Evolutionary conservation across 1,140 invertebrate genomes (phyloP).

Genomic region (Eumaeus atala): DNA sequence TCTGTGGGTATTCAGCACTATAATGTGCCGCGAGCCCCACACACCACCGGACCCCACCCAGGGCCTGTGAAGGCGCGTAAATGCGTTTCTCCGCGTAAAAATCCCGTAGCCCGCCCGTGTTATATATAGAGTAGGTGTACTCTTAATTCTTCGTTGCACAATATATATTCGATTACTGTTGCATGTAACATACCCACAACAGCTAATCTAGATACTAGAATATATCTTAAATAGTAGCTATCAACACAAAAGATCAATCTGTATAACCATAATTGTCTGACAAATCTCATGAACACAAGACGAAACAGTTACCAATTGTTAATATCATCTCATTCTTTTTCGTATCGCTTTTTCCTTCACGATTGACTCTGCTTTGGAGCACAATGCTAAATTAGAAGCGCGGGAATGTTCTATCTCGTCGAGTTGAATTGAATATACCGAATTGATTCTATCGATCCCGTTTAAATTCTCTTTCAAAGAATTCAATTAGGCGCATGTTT

Average conservation of each 20-base stretch:
- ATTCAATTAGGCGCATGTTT: slow-evolving; percentile 34
- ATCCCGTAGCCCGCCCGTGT: too few species aligned
- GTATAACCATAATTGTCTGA: background rate
- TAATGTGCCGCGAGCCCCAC: too few species aligned
- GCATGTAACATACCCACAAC: too few species aligned
- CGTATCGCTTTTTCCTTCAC: slow-evolving; percentile 54
- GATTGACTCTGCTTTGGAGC: slow-evolving; percentile 55
- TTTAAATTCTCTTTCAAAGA: slow-evolving; percentile 45
- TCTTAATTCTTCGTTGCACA: too few species aligned
- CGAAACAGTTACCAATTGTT: slow-evolving; percentile 60
- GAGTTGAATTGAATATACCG: slow-evolving; percentile 59
- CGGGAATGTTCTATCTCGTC: slow-evolving; percentile 54
- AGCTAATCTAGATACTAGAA: too few species aligned
- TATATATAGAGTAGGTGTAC: too few species aligned
- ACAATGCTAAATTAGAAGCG: slow-evolving; percentile 63
- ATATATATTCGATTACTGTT: too few species aligned
- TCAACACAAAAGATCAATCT: slow-evolving; percentile 1
- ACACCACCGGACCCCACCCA: too few species aligned
- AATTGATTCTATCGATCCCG: slow-evolving; percentile 54
- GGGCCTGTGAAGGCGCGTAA: too few species aligned
- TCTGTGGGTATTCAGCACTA: too few species aligned
- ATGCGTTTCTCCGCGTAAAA: too few species aligned
- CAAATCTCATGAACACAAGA: slow-evolving; percentile 21
- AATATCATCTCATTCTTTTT: slow-evolving; percentile 57
- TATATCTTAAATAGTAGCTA: background rate